Percentiles rank a stretch among this genome's conserved stretches.
phyloP scores from a whole-genome alignment of 2,888 invertebrate species.

The Callyntrura sp. region DNA sequence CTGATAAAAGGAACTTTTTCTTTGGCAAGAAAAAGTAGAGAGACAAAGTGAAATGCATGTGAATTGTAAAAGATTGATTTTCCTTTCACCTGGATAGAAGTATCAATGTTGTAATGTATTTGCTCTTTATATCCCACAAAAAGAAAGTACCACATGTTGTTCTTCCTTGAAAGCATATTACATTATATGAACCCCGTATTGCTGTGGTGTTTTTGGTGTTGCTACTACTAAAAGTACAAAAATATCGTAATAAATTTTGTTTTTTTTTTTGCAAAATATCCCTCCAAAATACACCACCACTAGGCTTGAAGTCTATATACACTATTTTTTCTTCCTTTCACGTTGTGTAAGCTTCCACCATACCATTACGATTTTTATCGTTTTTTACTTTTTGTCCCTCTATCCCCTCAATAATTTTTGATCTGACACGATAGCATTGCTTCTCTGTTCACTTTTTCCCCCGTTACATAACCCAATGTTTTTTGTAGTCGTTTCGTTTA shows the following conservation, averaged over 20 bases:
- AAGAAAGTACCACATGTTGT: not conserved
- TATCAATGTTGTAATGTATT: not conserved
- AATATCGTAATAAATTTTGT: not conserved
- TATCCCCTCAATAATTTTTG: not conserved
- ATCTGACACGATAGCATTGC: not conserved
- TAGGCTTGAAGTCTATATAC: not conserved
- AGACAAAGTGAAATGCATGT: not conserved
- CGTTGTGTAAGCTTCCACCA: not conserved
- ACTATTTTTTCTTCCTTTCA: not conserved
- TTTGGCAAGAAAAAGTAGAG: not conserved
- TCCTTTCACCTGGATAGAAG: slow-evolving; percentile 5
- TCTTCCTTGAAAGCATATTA: not conserved
- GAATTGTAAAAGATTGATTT: slow-evolving; percentile 2
- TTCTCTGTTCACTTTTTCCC: slow-evolving; percentile 21
- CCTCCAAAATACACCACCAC: not conserved
- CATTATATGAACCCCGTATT: not conserved
- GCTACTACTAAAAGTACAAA: not conserved
- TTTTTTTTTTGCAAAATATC: not conserved
- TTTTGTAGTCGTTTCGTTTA: not conserved
- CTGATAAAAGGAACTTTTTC: slow-evolving; percentile 1
- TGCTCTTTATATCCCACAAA: not conserved
- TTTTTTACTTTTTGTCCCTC: not conserved
- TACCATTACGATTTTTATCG: not conserved
- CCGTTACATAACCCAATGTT: not conserved
- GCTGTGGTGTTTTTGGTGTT: no score